Percentiles rank a stretch among this genome's conserved stretches.
These are phyloP conservation scores for Athrips mouffetella DNA, from an alignment of 2,888 invertebrate species.

Conservation along the genomic window DNA sequence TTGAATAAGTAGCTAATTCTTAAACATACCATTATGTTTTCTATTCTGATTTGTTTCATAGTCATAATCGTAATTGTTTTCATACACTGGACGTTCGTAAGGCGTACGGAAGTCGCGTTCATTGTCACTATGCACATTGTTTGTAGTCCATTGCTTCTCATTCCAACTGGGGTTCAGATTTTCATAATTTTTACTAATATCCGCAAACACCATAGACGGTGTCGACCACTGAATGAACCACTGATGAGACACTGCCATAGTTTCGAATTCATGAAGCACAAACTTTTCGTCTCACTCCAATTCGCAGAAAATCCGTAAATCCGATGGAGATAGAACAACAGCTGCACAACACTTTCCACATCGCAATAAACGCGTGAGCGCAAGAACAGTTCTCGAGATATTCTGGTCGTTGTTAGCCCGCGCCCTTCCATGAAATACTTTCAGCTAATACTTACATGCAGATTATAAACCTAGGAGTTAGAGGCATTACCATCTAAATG, in stretches of 20 bases:
- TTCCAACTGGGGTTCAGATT: constrained; percentile 49
- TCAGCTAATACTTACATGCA: constrained; percentile 22
- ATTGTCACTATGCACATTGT: not conserved
- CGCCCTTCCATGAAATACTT: constrained; percentile 37
- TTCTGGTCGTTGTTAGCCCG: constrained; percentile 39
- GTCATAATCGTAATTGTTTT: constrained; percentile 1
- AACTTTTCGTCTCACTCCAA: constrained; percentile 32
- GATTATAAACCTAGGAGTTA: not conserved
- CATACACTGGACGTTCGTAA: constrained; percentile 17
- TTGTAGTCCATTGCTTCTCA: constrained; percentile 12
- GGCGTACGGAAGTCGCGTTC: not conserved
- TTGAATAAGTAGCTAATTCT: no score
- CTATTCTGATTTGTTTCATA: not conserved
- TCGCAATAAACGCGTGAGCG: constrained; percentile 50
- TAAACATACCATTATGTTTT: constrained; percentile 9
- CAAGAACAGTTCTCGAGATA: constrained; percentile 39
- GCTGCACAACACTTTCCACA: constrained; percentile 30
- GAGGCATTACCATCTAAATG: not conserved
- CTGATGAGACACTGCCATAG: constrained; percentile 70
- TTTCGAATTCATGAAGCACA: constrained; percentile 22
- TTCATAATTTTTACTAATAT: constrained; percentile 53
- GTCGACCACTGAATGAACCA: constrained; percentile 73
- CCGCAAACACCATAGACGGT: constrained; percentile 54
- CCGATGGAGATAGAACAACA: constrained; percentile 32
- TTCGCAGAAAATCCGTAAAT: constrained; percentile 19